Conservation (phyloP, 2,888 invertebrate species). For the Osmoderma eremita region DNA sequence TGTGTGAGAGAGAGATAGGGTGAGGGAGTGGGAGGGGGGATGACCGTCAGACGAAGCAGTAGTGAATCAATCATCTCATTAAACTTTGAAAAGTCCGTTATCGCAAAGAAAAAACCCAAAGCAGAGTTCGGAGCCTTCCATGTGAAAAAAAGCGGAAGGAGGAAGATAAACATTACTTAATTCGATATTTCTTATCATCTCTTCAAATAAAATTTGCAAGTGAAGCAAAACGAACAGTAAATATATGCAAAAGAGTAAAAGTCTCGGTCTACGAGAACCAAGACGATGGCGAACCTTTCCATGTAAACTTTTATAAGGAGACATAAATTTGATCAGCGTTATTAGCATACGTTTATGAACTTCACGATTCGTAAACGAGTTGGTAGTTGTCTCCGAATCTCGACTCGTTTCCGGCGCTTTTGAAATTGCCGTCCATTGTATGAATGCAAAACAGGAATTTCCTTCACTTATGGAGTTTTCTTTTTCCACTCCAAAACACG, state of each 20-base stretch:
- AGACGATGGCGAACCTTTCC: slow-evolving; percentile 45
- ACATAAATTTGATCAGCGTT: slow-evolving; percentile 52
- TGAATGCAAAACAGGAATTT: slow-evolving; percentile 48
- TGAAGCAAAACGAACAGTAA: slow-evolving; percentile 49
- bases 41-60: too few species aligned
- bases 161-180: slow-evolving; percentile 37
- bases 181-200: slow-evolving; percentile 28
- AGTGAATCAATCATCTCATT: too few species aligned
- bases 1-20: too few species aligned
- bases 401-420: slow-evolving; percentile 42
- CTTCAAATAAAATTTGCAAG: slow-evolving; percentile 41
- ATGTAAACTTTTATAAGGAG: slow-evolving; percentile 50
- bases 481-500: slow-evolving; percentile 14
- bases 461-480: slow-evolving; percentile 25
- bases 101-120: not conserved
- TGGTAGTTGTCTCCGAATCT: slow-evolving; percentile 46
- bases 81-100: not conserved
- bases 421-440: slow-evolving; percentile 49
- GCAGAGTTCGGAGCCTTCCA: not conserved
- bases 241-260: slow-evolving; percentile 49
- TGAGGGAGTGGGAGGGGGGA: too few species aligned
- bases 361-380: slow-evolving; percentile 52
- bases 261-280: slow-evolving; percentile 39
- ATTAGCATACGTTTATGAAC: slow-evolving; percentile 54
- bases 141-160: not conserved